Base-by-base conservation (phyloP, 2,113 vertebrate genomes). In the Haliaeetus leucogaster region DNA sequence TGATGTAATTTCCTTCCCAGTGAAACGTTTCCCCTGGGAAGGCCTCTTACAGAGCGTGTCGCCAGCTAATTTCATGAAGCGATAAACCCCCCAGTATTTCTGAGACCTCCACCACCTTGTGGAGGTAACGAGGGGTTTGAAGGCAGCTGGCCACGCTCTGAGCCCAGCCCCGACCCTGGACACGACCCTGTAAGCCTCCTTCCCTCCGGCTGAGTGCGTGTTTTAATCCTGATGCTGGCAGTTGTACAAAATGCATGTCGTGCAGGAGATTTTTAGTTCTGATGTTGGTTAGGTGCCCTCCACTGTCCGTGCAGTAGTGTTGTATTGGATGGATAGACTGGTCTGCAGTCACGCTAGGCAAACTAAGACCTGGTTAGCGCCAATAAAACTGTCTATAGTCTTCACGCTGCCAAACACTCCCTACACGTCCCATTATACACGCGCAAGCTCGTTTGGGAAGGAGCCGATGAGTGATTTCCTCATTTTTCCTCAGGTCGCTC, bases 191-290 rank as follows among this genome's bases (percentile, higher is more conserved):
- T 73, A 53, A 83, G 5, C 16, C 48, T 83, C 9, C 17, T 38
- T 61, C 55, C 32, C 25, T 74, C 55, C 27, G 45, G 32, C 61
- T 63, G 48, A 59, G 22, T 0, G 0, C 1, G 1, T 63, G 7
- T 55, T 91, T 88, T 86, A 43, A 55, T 82, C 55, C 36, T 0
- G 2, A 8, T 61, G 43, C 59, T 65, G 70, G 27, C 83, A 73
- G 23, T 36, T 43, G 32, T 55, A 55, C 70, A 59, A 93, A 86
- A 55, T 11, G 19, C 36, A 6, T 6, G 14, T 62, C 1, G 3
- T 48, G 36, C n/a, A 40, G 53, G 38, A 22, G 13, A 29, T n/a
- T 93, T 88, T 88, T 61, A 63, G 19, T 34, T 73, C 32, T 16
- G 13, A 3, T 20, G 40, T 43, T 43, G 30, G n/a, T 82, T 20